Percentiles rank a stretch among this genome's conserved stretches.
Evolutionary conservation across 1,140 invertebrate species (phyloP).

Genomic region (Frieseomelitta varia): DNA sequence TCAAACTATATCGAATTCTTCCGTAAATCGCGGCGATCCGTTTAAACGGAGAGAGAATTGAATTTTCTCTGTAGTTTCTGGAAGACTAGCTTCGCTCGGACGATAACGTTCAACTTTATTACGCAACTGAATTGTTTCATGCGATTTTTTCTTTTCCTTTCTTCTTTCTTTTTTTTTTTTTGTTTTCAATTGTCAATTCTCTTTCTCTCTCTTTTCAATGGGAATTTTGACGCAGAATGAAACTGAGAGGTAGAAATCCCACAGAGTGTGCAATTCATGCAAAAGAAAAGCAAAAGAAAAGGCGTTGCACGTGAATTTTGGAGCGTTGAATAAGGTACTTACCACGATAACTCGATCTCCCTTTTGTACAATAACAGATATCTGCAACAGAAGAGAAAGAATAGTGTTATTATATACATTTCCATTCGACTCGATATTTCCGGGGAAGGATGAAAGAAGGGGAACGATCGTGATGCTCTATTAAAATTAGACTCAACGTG

Average conservation of each 20-base stretch:
- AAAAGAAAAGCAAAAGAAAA: not conserved
- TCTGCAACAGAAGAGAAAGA: not conserved
- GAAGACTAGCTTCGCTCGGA: not conserved
- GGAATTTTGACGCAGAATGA: not conserved
- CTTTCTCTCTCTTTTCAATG: too few species aligned
- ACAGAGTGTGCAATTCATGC: not conserved
- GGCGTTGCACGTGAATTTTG: not conserved
- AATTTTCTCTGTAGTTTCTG: not conserved
- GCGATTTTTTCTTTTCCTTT: not conserved
- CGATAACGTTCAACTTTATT: not conserved
- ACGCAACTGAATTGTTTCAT: too few species aligned
- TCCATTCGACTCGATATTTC: too few species aligned
- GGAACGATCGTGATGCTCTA: not conserved
- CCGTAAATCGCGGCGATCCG: not conserved
- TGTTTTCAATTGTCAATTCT: not conserved
- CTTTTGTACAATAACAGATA: not conserved
- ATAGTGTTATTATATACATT: not conserved
- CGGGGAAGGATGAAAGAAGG: not conserved
- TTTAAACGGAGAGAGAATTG: constrained; percentile 4
- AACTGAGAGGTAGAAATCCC: not conserved
- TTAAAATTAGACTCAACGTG: not conserved
- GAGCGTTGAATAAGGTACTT: not conserved
- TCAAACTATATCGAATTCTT: not conserved
- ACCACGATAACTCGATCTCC: not conserved
- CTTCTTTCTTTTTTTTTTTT: not conserved